Evolutionary conservation across 2,113 vertebrate species (phyloP), one percentile per base, ranked within the genome.

Genomic region (Bufo gargarizans): DNA sequence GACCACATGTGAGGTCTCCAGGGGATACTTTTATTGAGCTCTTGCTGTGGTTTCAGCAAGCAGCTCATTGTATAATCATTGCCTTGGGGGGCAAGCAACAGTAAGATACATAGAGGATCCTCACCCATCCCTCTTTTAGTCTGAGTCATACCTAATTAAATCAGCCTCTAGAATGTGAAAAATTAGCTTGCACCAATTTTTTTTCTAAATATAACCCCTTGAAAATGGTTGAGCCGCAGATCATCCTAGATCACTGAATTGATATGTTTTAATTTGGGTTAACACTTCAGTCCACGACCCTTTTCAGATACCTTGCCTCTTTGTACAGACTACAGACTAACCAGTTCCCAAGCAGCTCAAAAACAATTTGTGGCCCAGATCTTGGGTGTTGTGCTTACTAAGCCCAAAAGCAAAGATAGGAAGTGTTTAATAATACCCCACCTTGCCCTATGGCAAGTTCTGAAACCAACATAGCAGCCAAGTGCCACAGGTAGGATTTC

Each of bases 401-500:
- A 55, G 71, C 16, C 53, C 43, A 47, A 19, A 50, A 67, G 49
- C n/a, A 79, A 45, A 86, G 43, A 79, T 69, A 87, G 63, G 59
- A 86, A 78, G 49, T 65, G 58, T 79, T 67, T 67, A 20, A 69
- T 79, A 80, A 78, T 45, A 12, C 63, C 86, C 58, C 77, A 58
- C 86, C 77, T 87, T 87, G 22, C 86, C 86, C 61, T 47, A 67
- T 80, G 63, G 86, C 77, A 87, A 80, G n/a, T 80, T 63, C 77
- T 87, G 47, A 87, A 71, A 33, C 85, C 86, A 58, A 17, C 49
- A n/a, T 81, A 19, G 63, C 43, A 20, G 77, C 61, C 56, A 87
- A 87, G 76, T 80, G 76, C 74, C 85, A 78, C 76, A 20, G 69
- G 83, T 85, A 85, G 67, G 10, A 84, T 72, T 72, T 58, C 50